These are phyloP conservation scores for Neuroscelio doddi DNA, from an alignment of 2,888 invertebrate species.

Conservation along the genomic window DNA sequence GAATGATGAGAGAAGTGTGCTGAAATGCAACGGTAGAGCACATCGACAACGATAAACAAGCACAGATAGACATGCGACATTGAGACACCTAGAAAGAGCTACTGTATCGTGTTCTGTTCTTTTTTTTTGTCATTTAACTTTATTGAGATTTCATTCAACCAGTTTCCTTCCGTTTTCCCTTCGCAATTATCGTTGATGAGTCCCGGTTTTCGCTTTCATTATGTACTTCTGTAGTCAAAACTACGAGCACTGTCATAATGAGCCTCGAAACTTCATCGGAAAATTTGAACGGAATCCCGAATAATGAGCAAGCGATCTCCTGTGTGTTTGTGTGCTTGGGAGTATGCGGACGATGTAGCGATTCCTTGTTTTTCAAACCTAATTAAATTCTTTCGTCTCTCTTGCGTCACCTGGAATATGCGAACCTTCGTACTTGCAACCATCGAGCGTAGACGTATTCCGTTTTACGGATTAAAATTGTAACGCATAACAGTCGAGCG, in stretches of 20 bases:
- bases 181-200: too few relatives aligned
- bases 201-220: too few relatives aligned
- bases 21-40: constrained; percentile 50
- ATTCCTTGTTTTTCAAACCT: constrained; percentile 1
- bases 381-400: constrained; percentile 3
- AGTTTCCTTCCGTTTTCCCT: constrained; percentile 16
- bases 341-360: constrained; percentile 1
- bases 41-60: constrained; percentile 60
- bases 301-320: constrained; percentile 5
- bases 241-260: too few relatives aligned
- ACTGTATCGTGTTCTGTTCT: constrained; percentile 42
- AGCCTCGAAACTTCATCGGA: not conserved
- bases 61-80: constrained; percentile 60
- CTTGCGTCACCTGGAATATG: not conserved
- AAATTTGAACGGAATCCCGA: constrained; percentile 4
- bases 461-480: too few relatives aligned
- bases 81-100: constrained; percentile 56
- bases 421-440: not conserved
- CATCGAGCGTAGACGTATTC: not conserved
- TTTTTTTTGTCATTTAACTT: constrained; percentile 14
- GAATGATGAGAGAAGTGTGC: constrained; percentile 43
- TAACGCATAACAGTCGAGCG: too few relatives aligned
- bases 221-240: too few relatives aligned
- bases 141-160: constrained; percentile 3
- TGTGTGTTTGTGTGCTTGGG: constrained; percentile 6